A percentile compares a stretch with the other conserved stretches of the same genome.
These are phyloP conservation scores for Peromyscus attwateri DNA, from an alignment of 2,797 vertebrate genomes.

Conservation along the genomic window DNA sequence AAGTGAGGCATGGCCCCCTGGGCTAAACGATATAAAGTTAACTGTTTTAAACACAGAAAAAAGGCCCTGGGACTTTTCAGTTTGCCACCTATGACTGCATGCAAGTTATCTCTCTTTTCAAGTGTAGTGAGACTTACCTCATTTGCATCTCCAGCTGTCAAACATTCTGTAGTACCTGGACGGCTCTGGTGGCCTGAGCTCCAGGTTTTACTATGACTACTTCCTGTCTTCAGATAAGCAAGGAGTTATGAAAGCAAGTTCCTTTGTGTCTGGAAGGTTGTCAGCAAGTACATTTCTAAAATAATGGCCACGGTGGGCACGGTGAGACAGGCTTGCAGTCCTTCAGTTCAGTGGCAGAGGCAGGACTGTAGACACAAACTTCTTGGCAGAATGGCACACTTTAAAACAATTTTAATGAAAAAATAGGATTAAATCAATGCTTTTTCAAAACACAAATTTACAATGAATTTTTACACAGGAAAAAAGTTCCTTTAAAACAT, in stretches of 20 bases:
- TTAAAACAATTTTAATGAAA: no score
- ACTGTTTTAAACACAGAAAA: not conserved
- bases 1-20: slow-evolving; percentile 15
- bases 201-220: no score
- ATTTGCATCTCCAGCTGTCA: not conserved
- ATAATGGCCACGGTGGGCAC: not conserved
- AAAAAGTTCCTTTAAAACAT: no score
- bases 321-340: not conserved
- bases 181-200: not conserved
- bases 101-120: not conserved
- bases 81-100: not conserved
- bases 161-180: not conserved
- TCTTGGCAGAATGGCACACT: no score
- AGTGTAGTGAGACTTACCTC: not conserved
- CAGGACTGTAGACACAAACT: no score
- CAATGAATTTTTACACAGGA: no score
- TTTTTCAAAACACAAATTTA: no score
- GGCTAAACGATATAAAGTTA: not conserved
- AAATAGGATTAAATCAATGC: no score
- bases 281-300: not conserved
- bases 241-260: not conserved
- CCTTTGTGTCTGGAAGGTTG: not conserved
- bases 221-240: not conserved
- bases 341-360: not conserved
- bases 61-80: not conserved